phyloP scores from a whole-genome alignment of 1,140 invertebrate species.

The Macrobrachium nipponense region DNA sequence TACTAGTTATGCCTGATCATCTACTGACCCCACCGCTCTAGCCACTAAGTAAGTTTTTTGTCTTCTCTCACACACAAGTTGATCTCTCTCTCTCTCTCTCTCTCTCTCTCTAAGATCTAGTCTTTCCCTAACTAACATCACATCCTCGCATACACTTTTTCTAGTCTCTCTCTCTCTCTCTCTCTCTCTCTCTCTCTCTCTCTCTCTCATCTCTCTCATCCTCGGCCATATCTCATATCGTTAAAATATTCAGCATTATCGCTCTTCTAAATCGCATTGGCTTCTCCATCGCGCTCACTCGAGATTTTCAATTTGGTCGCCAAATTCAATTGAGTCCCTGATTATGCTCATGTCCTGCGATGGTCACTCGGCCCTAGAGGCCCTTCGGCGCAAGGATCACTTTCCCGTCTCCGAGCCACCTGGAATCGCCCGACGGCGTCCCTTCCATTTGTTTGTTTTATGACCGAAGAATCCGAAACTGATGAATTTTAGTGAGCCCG shows the following conservation, averaged over 20 bases:
- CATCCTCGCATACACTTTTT: neutral
- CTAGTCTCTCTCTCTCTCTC: neutral
- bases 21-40: too few relatives aligned
- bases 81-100: neutral
- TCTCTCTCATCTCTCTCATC: constrained; percentile 17
- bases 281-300: constrained; percentile 58
- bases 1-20: constrained; percentile 8
- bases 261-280: constrained; percentile 58
- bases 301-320: constrained; percentile 62
- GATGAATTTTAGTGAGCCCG: too few relatives aligned
- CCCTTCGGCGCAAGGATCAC: constrained; percentile 21
- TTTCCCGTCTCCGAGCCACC: constrained; percentile 11
- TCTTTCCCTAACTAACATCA: neutral
- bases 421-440: constrained; percentile 1
- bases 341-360: constrained; percentile 58
- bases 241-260: constrained; percentile 29
- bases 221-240: constrained; percentile 15
- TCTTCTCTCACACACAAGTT: neutral
- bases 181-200: neutral
- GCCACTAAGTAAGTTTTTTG: neutral
- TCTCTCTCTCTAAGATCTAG: neutral
- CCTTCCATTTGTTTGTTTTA: constrained; percentile 47
- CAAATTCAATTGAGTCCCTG: constrained; percentile 61
- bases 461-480: constrained; percentile 38
- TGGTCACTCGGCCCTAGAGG: constrained; percentile 47